Evolutionary conservation across 1,140 invertebrate genomes (phyloP).

Genomic region (Orius insidiosus): DNA sequence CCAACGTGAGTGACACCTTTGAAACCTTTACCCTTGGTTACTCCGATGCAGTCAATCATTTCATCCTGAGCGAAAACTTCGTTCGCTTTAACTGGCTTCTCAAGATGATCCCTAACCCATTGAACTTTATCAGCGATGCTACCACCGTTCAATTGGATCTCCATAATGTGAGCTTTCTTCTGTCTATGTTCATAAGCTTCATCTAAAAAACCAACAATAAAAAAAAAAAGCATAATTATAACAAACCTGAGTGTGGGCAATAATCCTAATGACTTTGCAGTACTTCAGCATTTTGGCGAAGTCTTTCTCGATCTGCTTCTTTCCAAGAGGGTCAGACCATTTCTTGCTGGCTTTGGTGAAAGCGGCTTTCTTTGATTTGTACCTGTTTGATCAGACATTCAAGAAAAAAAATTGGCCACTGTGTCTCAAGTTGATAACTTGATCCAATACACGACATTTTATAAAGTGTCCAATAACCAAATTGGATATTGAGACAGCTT

Average conservation of each 20-base stretch:
- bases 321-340: slow-evolving; percentile 92
- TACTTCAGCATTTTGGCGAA: slow-evolving; percentile 96
- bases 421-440: too few relatives aligned
- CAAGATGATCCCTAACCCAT: slow-evolving; percentile 90
- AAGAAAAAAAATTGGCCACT: too few relatives aligned
- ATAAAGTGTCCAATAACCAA: too few relatives aligned
- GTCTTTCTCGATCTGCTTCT: slow-evolving; percentile 92
- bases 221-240: slow-evolving; percentile 1
- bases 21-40: slow-evolving; percentile 98
- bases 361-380: slow-evolving; percentile 99
- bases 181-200: slow-evolving; percentile 94
- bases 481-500: too few relatives aligned
- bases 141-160: slow-evolving; percentile 98
- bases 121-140: slow-evolving; percentile 88
- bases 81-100: slow-evolving; percentile 79
- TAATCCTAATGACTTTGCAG: slow-evolving; percentile 89
- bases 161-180: slow-evolving; percentile 99
- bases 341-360: slow-evolving; percentile 97
- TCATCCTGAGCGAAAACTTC: slow-evolving; percentile 93
- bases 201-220: slow-evolving; percentile 40
- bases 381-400: slow-evolving; percentile 43
- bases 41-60: slow-evolving; percentile 97
- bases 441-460: too few relatives aligned
- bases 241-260: slow-evolving; percentile 90
- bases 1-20: slow-evolving; percentile 99